Conservation (phyloP, 2,888 invertebrate genomes). For the Drosophila nigricruria region DNA sequence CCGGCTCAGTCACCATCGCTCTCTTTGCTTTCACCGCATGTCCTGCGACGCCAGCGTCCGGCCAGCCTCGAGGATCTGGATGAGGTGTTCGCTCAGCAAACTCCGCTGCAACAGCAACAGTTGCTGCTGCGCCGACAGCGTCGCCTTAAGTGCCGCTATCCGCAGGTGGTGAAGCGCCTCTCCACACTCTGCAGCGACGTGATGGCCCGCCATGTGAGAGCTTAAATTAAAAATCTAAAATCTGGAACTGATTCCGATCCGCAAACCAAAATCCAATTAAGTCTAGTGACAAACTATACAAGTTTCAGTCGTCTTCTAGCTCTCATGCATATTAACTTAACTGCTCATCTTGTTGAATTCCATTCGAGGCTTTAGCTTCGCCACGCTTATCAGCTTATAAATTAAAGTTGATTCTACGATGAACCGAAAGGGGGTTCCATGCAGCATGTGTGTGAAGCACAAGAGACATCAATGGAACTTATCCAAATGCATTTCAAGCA, state of each 20-base stretch:
- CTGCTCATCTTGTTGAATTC: not conserved
- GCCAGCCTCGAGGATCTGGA: slow-evolving; percentile 81
- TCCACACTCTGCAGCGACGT: slow-evolving; percentile 87
- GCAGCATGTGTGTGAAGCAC: not conserved
- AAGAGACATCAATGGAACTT: not conserved
- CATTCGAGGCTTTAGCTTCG: not conserved
- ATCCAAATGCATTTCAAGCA: not conserved
- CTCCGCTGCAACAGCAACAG: slow-evolving; percentile 66
- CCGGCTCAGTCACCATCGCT: slow-evolving; percentile 83
- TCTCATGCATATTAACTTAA: not conserved
- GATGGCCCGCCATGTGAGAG: slow-evolving; percentile 86
- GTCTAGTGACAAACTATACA: not conserved
- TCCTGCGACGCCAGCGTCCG: slow-evolving; percentile 84
- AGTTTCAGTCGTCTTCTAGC: not conserved
- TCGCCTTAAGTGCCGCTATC: slow-evolving; percentile 85
- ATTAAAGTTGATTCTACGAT: not conserved
- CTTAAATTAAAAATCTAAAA: not conserved
- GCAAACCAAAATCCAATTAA: not conserved
- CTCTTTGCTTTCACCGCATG: slow-evolving; percentile 82
- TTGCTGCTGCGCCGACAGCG: slow-evolving; percentile 69
- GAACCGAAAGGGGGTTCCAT: not conserved
- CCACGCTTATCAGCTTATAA: slow-evolving; percentile 1
- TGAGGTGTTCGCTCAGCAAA: slow-evolving; percentile 51
- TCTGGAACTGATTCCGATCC: not conserved
- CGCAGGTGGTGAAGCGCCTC: slow-evolving; percentile 85